Percentiles rank a stretch among this genome's conserved stretches.
These are phyloP conservation scores for Lasaia peninsularis DNA, from an alignment of 1,140 invertebrate species.

Conservation along the genomic window DNA sequence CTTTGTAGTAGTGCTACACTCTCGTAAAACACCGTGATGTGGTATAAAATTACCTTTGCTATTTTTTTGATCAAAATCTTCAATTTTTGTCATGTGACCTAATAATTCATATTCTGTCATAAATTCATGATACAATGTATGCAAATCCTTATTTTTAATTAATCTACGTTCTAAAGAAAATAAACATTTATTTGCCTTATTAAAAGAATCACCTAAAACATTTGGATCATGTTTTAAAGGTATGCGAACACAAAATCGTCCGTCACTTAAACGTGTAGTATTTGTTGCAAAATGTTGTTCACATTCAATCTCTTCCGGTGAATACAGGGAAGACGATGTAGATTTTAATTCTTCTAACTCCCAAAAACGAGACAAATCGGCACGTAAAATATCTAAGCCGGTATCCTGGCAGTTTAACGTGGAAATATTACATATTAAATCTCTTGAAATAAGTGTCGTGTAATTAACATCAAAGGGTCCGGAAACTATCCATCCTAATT, in stretches of 20 bases:
- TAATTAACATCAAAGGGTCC: slow-evolving; percentile 23
- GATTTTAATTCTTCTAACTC: slow-evolving; percentile 26
- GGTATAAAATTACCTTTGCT: slow-evolving; percentile 18
- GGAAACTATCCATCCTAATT: slow-evolving; percentile 35
- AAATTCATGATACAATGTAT: slow-evolving; percentile 27
- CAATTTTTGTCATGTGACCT: slow-evolving; percentile 29
- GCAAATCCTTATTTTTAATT: slow-evolving; percentile 16
- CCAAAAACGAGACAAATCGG: slow-evolving; percentile 25
- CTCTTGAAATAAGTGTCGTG: neutral
- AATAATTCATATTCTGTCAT: slow-evolving; percentile 31
- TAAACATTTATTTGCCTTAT: slow-evolving; percentile 23
- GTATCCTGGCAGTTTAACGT: too few relatives aligned
- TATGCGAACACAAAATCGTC: slow-evolving; percentile 29
- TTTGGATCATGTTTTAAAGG: slow-evolving; percentile 20
- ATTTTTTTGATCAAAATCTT: neutral
- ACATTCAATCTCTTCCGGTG: slow-evolving; percentile 26
- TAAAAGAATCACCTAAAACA: slow-evolving; percentile 22
- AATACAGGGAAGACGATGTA: slow-evolving; percentile 18
- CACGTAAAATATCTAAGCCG: slow-evolving; percentile 11
- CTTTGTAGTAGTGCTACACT: slow-evolving; percentile 23
- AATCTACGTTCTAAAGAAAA: slow-evolving; percentile 27
- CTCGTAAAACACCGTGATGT: slow-evolving; percentile 23
- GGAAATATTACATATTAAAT: neutral
- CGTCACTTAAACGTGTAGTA: slow-evolving; percentile 22
- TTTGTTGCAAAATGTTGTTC: slow-evolving; percentile 32